Evolutionary conservation across 1,140 invertebrate species (phyloP).

Genomic region (Leptestheria dahalacensis): DNA sequence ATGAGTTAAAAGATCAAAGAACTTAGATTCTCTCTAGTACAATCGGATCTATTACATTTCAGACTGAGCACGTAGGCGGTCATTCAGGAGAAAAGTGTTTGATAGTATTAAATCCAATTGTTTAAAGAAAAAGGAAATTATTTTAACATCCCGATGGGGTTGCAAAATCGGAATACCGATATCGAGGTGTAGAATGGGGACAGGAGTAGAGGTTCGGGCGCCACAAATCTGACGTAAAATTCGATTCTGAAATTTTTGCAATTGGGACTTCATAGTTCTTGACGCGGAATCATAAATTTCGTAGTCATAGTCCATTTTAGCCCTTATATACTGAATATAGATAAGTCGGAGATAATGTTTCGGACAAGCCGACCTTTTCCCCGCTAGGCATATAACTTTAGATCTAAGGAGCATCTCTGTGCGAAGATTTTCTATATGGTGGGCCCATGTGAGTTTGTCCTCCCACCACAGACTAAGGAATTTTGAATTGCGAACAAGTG

Average conservation of each 20-base stretch:
- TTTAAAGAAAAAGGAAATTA: background rate
- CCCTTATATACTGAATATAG: slow-evolving; percentile 12
- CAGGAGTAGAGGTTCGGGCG: background rate
- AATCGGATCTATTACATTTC: background rate
- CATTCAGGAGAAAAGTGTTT: background rate
- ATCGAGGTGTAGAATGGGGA: background rate
- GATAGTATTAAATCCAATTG: background rate
- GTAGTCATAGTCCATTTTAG: slow-evolving; percentile 14
- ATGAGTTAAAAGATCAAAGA: too few relatives aligned
- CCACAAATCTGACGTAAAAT: background rate
- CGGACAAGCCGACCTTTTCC: background rate
- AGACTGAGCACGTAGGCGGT: background rate
- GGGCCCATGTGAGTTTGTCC: background rate
- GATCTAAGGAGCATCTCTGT: background rate
- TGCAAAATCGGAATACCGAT: background rate
- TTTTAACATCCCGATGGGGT: background rate
- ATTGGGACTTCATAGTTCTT: background rate
- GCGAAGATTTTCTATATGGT: background rate
- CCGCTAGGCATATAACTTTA: background rate
- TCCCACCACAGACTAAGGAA: background rate
- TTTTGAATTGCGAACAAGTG: too few relatives aligned
- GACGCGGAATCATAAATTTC: slow-evolving; percentile 13
- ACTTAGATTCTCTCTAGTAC: too few relatives aligned
- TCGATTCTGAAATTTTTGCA: background rate
- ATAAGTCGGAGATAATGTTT: background rate